These are phyloP conservation scores for Lontra canadensis DNA, from an alignment of 2,113 vertebrate species.

Conservation along the genomic window DNA sequence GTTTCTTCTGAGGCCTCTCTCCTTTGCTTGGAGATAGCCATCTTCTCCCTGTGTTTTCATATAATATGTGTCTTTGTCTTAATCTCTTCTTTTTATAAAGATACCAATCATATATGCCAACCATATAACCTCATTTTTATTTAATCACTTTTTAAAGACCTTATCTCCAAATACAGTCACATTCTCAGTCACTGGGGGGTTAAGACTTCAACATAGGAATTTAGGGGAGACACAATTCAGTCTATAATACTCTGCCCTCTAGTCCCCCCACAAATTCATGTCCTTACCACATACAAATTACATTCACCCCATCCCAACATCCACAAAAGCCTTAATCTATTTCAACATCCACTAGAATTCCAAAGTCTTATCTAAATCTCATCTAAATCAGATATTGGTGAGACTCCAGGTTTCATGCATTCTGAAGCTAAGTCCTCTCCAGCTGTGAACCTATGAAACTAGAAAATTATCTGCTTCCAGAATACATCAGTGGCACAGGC, in stretches of 20 bases:
- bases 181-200: not conserved
- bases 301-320: not conserved
- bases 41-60: not conserved
- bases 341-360: not conserved
- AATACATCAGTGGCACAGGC: not conserved
- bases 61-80: not conserved
- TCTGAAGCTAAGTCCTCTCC: not conserved
- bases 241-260: not conserved
- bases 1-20: not conserved
- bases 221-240: not conserved
- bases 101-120: not conserved
- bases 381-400: not conserved
- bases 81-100: not conserved
- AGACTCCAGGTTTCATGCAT: not conserved
- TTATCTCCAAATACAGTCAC: not conserved
- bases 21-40: not conserved
- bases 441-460: not conserved
- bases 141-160: not conserved
- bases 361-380: constrained; percentile 4
- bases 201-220: not conserved
- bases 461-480: not conserved
- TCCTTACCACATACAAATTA: not conserved
- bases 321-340: not conserved
- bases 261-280: not conserved
- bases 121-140: not conserved